Conservation (phyloP, 2,888 invertebrate species). For the Hirtodrosophila confusa region DNA sequence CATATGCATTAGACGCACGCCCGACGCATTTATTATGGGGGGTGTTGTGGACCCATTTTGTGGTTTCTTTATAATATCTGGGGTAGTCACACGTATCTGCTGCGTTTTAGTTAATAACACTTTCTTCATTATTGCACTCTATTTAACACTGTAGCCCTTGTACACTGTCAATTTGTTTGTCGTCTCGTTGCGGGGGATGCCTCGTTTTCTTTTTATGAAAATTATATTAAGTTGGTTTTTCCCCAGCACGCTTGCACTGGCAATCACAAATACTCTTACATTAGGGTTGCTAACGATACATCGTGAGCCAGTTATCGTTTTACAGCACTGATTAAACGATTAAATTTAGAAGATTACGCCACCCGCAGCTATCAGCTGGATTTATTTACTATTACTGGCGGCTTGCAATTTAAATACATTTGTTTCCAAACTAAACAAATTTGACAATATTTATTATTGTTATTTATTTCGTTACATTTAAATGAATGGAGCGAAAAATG, state of each 20-base stretch:
- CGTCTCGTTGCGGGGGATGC: slow-evolving; percentile 35
- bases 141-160: not conserved
- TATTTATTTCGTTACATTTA: not conserved
- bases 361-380: too few relatives aligned
- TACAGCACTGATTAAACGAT: slow-evolving; percentile 11
- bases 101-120: slow-evolving; percentile 64
- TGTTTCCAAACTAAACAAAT: too few relatives aligned
- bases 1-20: slow-evolving; percentile 28
- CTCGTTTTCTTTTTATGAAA: slow-evolving; percentile 24
- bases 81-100: slow-evolving; percentile 28
- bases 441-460: too few relatives aligned
- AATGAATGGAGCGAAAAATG: too few relatives aligned
- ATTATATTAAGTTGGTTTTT: slow-evolving; percentile 57
- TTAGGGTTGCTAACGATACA: slow-evolving; percentile 15
- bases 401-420: too few relatives aligned
- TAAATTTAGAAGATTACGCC: not conserved
- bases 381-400: too few relatives aligned
- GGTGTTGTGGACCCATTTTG: slow-evolving; percentile 12
- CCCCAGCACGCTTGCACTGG: slow-evolving; percentile 56
- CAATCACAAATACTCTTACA: slow-evolving; percentile 4
- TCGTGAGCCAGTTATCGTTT: not conserved
- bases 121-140: slow-evolving; percentile 59
- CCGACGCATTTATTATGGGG: slow-evolving; percentile 12
- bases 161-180: not conserved
- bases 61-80: slow-evolving; percentile 34